Percentiles rank a stretch among this genome's conserved stretches.
Evolutionary conservation across 2,113 vertebrate genomes (phyloP).

Genomic region (Aythya baeri): DNA sequence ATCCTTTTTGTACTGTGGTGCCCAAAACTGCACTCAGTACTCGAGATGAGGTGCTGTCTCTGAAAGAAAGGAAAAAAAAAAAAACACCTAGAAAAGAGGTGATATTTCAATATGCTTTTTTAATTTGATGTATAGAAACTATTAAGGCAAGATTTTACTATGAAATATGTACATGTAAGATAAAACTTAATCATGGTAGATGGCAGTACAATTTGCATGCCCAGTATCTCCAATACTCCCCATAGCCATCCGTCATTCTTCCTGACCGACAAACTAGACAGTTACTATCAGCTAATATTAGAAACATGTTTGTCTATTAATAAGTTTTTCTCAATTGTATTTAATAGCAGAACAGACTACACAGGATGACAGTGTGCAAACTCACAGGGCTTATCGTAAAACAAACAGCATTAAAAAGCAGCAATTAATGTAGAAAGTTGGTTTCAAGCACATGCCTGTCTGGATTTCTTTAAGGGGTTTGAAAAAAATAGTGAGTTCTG

Average conservation of each 20-base stretch:
- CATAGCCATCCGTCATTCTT: background rate
- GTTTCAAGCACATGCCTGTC: background rate
- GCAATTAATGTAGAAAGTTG: conserved; percentile 6
- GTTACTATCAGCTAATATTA: conserved; percentile 14
- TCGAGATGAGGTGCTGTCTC: background rate
- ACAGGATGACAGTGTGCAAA: background rate
- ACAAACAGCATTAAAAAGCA: conserved; percentile 49
- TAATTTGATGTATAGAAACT: background rate
- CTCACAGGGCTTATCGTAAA: conserved; percentile 8
- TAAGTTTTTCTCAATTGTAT: background rate
- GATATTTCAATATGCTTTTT: background rate
- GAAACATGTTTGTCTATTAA: conserved; percentile 19
- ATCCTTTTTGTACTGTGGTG: too few relatives aligned
- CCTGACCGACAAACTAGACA: conserved; percentile 4
- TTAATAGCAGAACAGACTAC: conserved; percentile 19
- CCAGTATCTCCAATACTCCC: background rate
- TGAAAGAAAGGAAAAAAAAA: background rate
- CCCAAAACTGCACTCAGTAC: too few relatives aligned
- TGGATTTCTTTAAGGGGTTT: conserved; percentile 19
- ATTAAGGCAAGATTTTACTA: background rate
- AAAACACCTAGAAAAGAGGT: background rate
- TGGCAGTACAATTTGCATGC: background rate
- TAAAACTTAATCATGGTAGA: background rate
- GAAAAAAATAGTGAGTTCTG: background rate
- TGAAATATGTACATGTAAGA: background rate